Conservation (phyloP, 2,113 vertebrate genomes). For the Grammomys dolichurus region DNA sequence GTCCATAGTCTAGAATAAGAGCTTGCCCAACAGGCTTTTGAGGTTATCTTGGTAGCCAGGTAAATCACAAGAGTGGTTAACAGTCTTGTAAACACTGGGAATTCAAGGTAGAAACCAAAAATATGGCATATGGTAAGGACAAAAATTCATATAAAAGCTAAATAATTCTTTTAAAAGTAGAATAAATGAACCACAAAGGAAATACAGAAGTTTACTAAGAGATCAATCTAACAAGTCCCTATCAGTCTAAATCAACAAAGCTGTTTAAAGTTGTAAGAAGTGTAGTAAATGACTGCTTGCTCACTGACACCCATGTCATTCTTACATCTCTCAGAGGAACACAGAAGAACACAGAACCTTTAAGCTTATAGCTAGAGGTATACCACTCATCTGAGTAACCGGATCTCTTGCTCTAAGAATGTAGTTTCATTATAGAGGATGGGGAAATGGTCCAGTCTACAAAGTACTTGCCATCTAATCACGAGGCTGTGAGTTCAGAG, state of each 20-base stretch:
- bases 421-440: background rate
- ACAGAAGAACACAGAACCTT: background rate
- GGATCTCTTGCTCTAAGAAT: background rate
- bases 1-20: background rate
- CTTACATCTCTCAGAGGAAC: background rate
- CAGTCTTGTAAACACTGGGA: background rate
- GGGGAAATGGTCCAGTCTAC: no score
- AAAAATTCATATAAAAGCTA: slow-evolving; percentile 23
- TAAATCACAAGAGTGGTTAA: background rate
- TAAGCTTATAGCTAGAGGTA: background rate
- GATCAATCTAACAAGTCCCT: slow-evolving; percentile 16
- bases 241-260: background rate
- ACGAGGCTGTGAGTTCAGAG: background rate
- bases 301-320: background rate
- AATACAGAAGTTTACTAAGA: slow-evolving; percentile 43
- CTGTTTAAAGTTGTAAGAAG: background rate
- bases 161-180: background rate
- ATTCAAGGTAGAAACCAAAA: slow-evolving; percentile 29
- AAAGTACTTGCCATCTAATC: background rate
- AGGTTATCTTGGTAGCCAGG: background rate
- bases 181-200: slow-evolving; percentile 42
- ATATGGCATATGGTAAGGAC: background rate
- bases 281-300: background rate
- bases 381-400: background rate
- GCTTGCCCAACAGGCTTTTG: background rate